A percentile compares a stretch with the other conserved stretches of the same genome.
phyloP scores from a whole-genome alignment of 2,797 vertebrate species.

The Xiphorhynchus erythropygius region DNA sequence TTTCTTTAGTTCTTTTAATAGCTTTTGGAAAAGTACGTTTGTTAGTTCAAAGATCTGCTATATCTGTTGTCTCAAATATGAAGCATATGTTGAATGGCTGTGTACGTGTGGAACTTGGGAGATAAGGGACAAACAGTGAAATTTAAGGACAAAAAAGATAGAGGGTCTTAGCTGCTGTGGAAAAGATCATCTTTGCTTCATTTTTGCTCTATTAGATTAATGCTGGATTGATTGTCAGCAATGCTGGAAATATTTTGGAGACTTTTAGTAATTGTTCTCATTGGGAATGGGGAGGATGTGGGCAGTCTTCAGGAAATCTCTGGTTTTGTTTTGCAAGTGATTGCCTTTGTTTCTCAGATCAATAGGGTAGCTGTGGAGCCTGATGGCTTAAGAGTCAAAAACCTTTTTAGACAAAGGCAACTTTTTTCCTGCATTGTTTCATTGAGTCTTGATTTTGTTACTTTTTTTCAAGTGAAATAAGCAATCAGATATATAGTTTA shows the following conservation, averaged over 20 bases:
- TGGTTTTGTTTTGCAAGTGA: background rate
- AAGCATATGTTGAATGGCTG: background rate
- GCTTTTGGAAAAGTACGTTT: background rate
- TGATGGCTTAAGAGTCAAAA: background rate
- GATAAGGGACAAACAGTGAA: background rate
- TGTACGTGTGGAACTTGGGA: background rate
- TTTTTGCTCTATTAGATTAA: background rate
- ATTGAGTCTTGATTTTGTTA: background rate
- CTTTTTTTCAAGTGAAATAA: background rate
- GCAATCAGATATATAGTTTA: background rate
- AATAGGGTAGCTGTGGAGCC: background rate
- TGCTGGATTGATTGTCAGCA: background rate
- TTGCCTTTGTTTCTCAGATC: background rate
- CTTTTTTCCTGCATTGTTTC: background rate
- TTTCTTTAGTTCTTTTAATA: background rate
- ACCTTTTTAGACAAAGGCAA: background rate
- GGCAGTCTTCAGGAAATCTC: background rate
- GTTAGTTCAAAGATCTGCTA: background rate
- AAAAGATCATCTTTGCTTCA: background rate
- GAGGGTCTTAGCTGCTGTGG: background rate
- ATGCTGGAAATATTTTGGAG: background rate
- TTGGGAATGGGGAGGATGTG: background rate
- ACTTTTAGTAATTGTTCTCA: background rate
- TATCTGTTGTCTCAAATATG: background rate
- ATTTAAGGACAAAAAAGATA: background rate